Base-by-base conservation (phyloP, 64 coral and sea anemone species). In the Anthopleura sola region DNA sequence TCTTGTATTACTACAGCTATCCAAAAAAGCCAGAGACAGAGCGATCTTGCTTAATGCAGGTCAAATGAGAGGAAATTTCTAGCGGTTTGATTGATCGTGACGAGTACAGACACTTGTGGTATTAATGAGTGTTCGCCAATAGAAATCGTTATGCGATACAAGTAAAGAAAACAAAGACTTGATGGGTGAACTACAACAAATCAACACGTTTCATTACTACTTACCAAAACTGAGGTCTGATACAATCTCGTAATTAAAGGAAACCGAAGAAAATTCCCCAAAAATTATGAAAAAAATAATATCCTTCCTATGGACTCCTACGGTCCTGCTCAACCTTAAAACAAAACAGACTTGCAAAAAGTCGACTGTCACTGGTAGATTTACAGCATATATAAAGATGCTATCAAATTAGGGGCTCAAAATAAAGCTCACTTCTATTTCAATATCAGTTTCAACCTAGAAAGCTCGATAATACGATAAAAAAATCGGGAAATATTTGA, bases 101-200 rank as follows among this genome's bases (percentile, higher is more conserved):
- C 14, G 9, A 32, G 3, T 3, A 71, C 34, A 71, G 13, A 32
- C 66, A 71, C 66, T 71, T 71, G 66, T 71, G 66, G 66, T 71
- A 71, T 71, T 71, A 69, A 69, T 69, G 47, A 79, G 76, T 44
- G 76, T 79, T 44, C 37, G n/a, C 76, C 76, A 79, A 79, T 79
- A 79, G 76, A 24, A 79, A 79, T 48, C 76, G 44, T 71, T 71
- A 71, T 34, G 2, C 13, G 66, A 71, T 71, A 71, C 29, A 71
- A 71, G 66, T 28, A 34, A 71, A 71, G 66, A 71, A 71, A 71
- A 71, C 66, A 71, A 71, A 71, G 66, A 6, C 31, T 26, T 66
- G 60, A 66, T 66, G 8, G 60, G 6, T 28, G 5, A 66, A 23
- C 6, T 28, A 18, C 11, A 28, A 34, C 66, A 71, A 24, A 71